These are phyloP conservation scores for Penaeus vannamei DNA, from an alignment of 1,140 invertebrate genomes.

Conservation along the genomic window DNA sequence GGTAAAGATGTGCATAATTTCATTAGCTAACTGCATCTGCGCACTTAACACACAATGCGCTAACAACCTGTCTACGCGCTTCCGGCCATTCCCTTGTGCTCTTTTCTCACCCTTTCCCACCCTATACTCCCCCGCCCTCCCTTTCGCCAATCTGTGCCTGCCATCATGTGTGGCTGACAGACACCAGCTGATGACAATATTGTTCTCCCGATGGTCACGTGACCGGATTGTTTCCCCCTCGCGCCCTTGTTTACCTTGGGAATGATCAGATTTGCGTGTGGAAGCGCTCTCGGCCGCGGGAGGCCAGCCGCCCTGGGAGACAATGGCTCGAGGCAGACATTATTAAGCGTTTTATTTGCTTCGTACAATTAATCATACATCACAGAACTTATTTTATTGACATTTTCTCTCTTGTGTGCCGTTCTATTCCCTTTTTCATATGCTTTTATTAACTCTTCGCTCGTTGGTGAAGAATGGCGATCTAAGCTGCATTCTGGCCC, in stretches of 20 bases:
- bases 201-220: slow-evolving; percentile 19
- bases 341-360: too few species aligned
- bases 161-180: slow-evolving; percentile 9
- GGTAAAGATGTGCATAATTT: too few species aligned
- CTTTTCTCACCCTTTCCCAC: background rate
- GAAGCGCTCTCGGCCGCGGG: too few species aligned
- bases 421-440: too few species aligned
- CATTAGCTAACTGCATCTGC: background rate
- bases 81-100: background rate
- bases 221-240: slow-evolving; percentile 9
- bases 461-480: too few species aligned
- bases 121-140: background rate
- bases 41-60: background rate
- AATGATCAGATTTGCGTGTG: background rate
- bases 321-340: too few species aligned
- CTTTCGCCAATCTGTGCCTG: background rate
- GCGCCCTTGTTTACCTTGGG: slow-evolving; percentile 17
- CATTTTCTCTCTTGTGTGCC: too few species aligned
- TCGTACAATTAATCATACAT: too few species aligned
- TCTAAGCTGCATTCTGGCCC: too few species aligned
- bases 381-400: too few species aligned
- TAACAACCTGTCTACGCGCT: slow-evolving; percentile 3
- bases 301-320: too few species aligned
- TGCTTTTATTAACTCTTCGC: too few species aligned
- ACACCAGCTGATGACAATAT: slow-evolving; percentile 33